Base-by-base conservation (phyloP, 2,113 vertebrate genomes). In the Misgurnus anguillicaudatus region DNA sequence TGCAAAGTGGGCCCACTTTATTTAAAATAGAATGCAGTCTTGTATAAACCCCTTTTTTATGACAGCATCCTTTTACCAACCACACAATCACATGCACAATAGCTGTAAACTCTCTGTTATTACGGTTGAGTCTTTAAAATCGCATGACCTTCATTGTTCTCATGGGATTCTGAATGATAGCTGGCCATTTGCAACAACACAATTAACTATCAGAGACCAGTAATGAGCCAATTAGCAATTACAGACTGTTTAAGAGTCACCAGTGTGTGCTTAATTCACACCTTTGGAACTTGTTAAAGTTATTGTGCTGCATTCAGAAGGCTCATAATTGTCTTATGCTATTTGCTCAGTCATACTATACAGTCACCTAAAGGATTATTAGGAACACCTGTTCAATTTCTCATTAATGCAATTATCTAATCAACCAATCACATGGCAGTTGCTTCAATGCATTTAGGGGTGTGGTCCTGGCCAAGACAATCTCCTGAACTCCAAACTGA, bases 171-270 rank as follows among this genome's bases (percentile, higher is more conserved):
- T 51, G 48, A 58, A 24, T 21, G 72, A 53, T 70, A 67, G 45
- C 60, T 10, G 41, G 57, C 4, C 53, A 36, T 66, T 51, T 63
- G 11, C 14, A 53, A 72, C 42, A 79, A 67, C 57, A 63, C 57
- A 76, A 72, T 77, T 83, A 76, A 75, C 78, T 19, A 36, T 51
- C 65, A 79, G 62, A 73, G 76, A 70, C 69, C 6, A 76, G 61
- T 65, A 55, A 80, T 80, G 66, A 78, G 63, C 75, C 69, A 78
- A 75, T 81, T 81, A 78, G 58, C 65, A 70, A 57, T 79, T 75
- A 45, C 62, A 77, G n/a, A 51, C 63, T 70, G 60, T 75, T 64
- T 42, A 66, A 65, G 72, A 70, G 72, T 47, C 67, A 80, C 51
- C 67, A 75, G 78, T 11, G 58, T 77, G 48, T 72, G 41, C 58